These are phyloP conservation scores for Pteronotus mesoamericanus DNA, from an alignment of 2,797 vertebrate genomes.

Conservation along the genomic window DNA sequence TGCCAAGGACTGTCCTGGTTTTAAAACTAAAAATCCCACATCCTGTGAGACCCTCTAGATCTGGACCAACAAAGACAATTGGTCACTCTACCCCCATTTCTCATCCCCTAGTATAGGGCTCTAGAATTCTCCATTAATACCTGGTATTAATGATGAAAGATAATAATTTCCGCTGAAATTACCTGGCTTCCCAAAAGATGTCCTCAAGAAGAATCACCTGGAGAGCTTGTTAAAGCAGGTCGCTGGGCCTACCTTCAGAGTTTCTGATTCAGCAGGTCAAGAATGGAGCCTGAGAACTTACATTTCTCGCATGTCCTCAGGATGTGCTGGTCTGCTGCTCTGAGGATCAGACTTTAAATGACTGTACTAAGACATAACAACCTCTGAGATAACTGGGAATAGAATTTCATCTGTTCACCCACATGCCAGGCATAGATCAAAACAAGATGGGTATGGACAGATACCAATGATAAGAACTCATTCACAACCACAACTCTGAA, in stretches of 20 bases:
- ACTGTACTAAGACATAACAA: not conserved
- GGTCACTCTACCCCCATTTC: not conserved
- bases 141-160: too few species aligned
- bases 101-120: not conserved
- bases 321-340: not conserved
- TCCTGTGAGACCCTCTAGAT: not conserved
- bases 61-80: not conserved
- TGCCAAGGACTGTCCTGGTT: not conserved
- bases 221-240: not conserved
- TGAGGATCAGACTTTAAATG: not conserved
- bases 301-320: not conserved
- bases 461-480: not conserved
- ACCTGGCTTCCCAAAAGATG: not conserved
- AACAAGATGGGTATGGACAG: not conserved
- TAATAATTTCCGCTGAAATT: not conserved
- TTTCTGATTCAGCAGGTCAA: not conserved
- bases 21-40: not conserved
- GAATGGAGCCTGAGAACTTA: not conserved
- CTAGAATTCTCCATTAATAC: not conserved
- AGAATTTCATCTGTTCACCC: slow-evolving; percentile 20
- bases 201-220: not conserved
- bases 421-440: not conserved
- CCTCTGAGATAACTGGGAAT: not conserved
- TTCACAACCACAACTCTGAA: not conserved
- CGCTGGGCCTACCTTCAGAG: not conserved